phyloP scores from a whole-genome alignment of 1,140 invertebrate species.

The Tribolium castaneum region DNA sequence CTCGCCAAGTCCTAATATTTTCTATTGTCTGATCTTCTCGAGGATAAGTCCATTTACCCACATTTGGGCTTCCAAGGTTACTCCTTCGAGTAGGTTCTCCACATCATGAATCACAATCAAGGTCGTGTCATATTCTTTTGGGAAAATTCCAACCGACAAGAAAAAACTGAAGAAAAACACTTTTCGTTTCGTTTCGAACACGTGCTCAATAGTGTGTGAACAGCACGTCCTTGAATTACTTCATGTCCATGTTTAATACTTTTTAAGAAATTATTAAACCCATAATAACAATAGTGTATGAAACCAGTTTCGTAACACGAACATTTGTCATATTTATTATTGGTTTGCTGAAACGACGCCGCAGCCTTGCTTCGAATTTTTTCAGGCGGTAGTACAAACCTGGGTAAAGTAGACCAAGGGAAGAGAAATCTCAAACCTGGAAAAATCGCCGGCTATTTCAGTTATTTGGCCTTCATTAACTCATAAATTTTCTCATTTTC shows the following conservation, averaged over 20 bases:
- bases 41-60: slow-evolving; percentile 25
- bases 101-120: slow-evolving; percentile 20
- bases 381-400: not conserved
- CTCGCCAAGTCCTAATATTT: not conserved
- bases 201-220: slow-evolving; percentile 1
- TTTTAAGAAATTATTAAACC: slow-evolving; percentile 16
- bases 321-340: slow-evolving; percentile 31
- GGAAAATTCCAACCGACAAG: not conserved
- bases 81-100: not conserved
- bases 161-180: not conserved
- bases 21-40: slow-evolving; percentile 21
- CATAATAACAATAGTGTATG: slow-evolving; percentile 1
- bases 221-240: slow-evolving; percentile 7
- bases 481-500: not conserved
- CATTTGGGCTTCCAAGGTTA: slow-evolving; percentile 4
- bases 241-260: not conserved
- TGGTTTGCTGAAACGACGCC: slow-evolving; percentile 20
- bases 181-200: not conserved
- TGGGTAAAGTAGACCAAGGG: not conserved
- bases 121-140: not conserved
- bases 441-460: not conserved
- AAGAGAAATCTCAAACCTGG: not conserved
- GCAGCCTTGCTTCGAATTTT: slow-evolving; percentile 8
- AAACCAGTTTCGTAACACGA: slow-evolving; percentile 21
- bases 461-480: not conserved